Base-by-base conservation (phyloP, 35 echinoderm and acorn worm genomes). In the Ophiothrix spiculata region DNA sequence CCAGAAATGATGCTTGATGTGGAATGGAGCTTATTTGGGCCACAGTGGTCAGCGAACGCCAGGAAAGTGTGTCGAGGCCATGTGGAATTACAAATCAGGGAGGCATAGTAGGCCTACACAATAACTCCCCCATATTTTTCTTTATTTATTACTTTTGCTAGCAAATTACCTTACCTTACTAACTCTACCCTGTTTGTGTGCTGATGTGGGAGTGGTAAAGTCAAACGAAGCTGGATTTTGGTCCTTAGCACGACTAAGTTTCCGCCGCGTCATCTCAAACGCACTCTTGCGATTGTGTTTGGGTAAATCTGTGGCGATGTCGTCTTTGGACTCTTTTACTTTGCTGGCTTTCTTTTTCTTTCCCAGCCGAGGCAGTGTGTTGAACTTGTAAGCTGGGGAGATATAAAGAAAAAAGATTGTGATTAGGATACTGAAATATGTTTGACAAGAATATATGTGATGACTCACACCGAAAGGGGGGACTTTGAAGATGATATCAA, bases 221-320 rank as follows among this genome's bases (percentile, higher is more conserved):
- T 90, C 56, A 33, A 73, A 39, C 19, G 39, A 33, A 37, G 39
- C 37, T 4, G 56, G 56, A 14, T 37, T 64, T 25, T 79, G 74
- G 21, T 90, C 88, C 88, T 81, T 84, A 11, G 39, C 80, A 1
- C 88, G 88, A 41, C 81, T 90, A 1, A 90, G 69, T 75, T 90
- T 90, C 39, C 88, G 69, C 6, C 81, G 81, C n/a, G 88, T 81
- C 88, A 90, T 90, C 40, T 90, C 88, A 17, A 90, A 81, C 38
- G 82, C 83, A 42, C 88, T 90, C 81, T 84, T 90, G 64, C 82
- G 25, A 6, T 15, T 28, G 3, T 6, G 17, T 28, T 69, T 10
- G 60, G 42, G 42, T 49, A 19, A 10, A 49, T 49, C 42, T n/a
- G 60, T 69, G 34, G 49, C 63, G 14, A 60, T 84, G 46, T 64